These are phyloP conservation scores for Uria aalge DNA, from an alignment of 2,113 vertebrate species.

Conservation along the genomic window DNA sequence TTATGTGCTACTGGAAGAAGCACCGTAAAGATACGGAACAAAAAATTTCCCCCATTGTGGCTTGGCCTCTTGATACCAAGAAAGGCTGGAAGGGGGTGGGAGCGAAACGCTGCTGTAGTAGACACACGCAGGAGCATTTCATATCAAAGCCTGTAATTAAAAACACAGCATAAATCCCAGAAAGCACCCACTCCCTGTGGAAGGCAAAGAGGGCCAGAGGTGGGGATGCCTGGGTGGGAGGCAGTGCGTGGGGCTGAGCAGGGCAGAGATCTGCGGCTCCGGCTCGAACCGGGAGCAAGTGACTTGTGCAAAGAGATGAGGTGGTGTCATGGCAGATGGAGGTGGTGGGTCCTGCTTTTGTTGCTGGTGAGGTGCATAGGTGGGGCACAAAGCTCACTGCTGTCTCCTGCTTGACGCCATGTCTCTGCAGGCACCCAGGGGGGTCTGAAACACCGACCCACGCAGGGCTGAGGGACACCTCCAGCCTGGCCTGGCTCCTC, in stretches of 20 bases:
- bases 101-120: background rate
- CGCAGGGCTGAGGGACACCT: background rate
- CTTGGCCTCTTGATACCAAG: constrained; percentile 13
- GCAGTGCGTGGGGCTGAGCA: background rate
- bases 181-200: background rate
- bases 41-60: constrained; percentile 21
- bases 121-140: background rate
- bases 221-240: background rate
- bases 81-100: background rate
- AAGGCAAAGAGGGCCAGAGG: background rate
- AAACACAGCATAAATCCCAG: background rate
- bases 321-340: rapidly evolving
- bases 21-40: constrained; percentile 3
- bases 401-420: rapidly evolving
- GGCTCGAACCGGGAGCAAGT: rapidly evolving
- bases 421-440: too few species aligned
- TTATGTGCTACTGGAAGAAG: constrained; percentile 64
- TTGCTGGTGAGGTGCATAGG: rapidly evolving
- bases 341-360: background rate
- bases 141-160: background rate
- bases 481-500: background rate
- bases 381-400: rapidly evolving
- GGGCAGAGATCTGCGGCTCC: background rate
- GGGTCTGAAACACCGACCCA: background rate
- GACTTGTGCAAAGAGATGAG: background rate